Percentiles rank a stretch among this genome's conserved stretches.
Conservation (phyloP, 2,888 invertebrate species). For the Erebia ligea region DNA sequence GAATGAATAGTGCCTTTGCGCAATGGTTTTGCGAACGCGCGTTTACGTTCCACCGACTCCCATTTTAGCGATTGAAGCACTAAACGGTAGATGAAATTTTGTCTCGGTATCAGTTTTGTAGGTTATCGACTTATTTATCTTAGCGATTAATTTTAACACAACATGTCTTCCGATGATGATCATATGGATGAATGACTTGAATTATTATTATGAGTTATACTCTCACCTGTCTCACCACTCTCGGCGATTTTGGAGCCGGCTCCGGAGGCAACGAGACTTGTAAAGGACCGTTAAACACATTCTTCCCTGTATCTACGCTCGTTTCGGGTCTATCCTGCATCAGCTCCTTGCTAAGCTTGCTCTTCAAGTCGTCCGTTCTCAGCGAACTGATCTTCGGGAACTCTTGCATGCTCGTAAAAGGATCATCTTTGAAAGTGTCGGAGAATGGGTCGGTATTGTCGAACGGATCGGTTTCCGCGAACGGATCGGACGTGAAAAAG, state of each 20-base stretch:
- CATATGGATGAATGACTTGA: neutral
- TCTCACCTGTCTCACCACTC: conserved; percentile 65
- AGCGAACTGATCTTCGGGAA: conserved; percentile 60
- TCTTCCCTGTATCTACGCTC: conserved; percentile 56
- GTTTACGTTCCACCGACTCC: too few species aligned
- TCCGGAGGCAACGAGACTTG: conserved; percentile 88
- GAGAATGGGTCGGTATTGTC: conserved; percentile 87
- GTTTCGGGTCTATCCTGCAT: conserved; percentile 50
- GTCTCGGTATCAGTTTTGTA: too few species aligned
- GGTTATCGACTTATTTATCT: too few species aligned
- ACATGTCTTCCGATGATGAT: neutral
- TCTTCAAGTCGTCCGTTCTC: conserved; percentile 59
- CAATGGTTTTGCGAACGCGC: too few species aligned
- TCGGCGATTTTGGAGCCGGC: conserved; percentile 71
- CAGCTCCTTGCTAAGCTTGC: conserved; percentile 53
- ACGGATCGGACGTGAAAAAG: conserved; percentile 84
- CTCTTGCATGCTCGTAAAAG: conserved; percentile 80
- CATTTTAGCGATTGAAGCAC: too few species aligned
- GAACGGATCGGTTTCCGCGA: conserved; percentile 88
- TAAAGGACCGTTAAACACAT: conserved; percentile 85
- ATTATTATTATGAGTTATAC: neutral
- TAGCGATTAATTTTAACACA: too few species aligned
- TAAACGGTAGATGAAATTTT: too few species aligned
- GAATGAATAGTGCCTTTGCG: too few species aligned
- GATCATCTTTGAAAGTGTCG: conserved; percentile 84